These are phyloP conservation scores for Protaetia brevitarsis DNA, from an alignment of 1,140 invertebrate genomes.

Conservation along the genomic window DNA sequence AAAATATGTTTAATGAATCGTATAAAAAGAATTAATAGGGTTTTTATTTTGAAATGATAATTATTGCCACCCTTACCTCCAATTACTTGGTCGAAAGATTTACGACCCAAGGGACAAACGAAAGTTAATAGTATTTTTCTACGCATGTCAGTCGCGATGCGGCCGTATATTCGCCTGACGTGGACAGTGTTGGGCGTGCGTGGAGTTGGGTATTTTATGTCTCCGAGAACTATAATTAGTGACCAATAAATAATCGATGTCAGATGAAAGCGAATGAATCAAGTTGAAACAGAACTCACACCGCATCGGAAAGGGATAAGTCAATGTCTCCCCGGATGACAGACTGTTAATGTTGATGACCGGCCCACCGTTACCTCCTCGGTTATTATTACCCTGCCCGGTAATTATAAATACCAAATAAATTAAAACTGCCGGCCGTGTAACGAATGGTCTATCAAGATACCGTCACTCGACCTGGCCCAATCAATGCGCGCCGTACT, in stretches of 20 bases:
- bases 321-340: conserved; percentile 33
- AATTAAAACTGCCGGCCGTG: conserved; percentile 30
- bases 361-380: conserved; percentile 34
- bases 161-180: neutral
- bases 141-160: too few relatives aligned
- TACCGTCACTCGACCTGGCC: conserved; percentile 24
- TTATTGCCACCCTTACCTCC: too few relatives aligned
- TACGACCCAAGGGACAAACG: too few relatives aligned
- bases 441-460: conserved; percentile 28
- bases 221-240: conserved; percentile 43
- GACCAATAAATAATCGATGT: conserved; percentile 44
- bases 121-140: too few relatives aligned
- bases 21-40: too few relatives aligned
- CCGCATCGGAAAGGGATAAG: conserved; percentile 33
- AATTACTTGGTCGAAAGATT: too few relatives aligned
- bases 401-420: conserved; percentile 36
- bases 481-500: conserved; percentile 19
- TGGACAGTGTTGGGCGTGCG: conserved; percentile 32
- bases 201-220: conserved; percentile 40
- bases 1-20: too few relatives aligned
- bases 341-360: conserved; percentile 33
- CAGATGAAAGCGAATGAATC: conserved; percentile 42
- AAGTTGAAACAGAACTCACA: conserved; percentile 37
- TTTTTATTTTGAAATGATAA: too few relatives aligned
- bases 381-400: conserved; percentile 29